These are phyloP conservation scores for Chrysogorgia sp. DNA, from an alignment of 92 coral and sea anemone species.

Conservation along the genomic window DNA sequence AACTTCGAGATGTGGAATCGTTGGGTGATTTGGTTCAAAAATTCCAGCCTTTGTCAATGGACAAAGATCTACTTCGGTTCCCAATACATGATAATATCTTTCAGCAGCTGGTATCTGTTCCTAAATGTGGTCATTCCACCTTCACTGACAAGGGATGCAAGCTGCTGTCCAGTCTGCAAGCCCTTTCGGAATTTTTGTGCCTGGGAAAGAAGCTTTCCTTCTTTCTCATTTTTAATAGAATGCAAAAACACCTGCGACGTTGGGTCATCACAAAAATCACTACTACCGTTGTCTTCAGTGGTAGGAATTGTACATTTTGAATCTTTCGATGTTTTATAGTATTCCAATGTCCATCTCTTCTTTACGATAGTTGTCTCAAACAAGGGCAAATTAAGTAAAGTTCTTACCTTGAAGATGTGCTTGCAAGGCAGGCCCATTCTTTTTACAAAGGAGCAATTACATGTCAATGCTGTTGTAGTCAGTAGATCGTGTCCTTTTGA, in stretches of 20 bases:
- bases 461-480: slow-evolving; percentile 28
- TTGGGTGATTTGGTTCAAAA: slow-evolving; percentile 7
- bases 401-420: slow-evolving; percentile 67
- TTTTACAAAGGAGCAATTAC: slow-evolving; percentile 60
- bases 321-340: slow-evolving; percentile 26
- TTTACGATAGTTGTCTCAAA: slow-evolving; percentile 53
- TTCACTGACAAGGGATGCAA: slow-evolving; percentile 63
- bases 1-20: neutral
- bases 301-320: neutral
- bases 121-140: slow-evolving; percentile 62
- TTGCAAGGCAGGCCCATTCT: slow-evolving; percentile 69
- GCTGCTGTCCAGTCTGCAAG: slow-evolving; percentile 54
- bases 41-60: slow-evolving; percentile 1
- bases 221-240: slow-evolving; percentile 19
- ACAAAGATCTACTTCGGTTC: slow-evolving; percentile 46
- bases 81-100: slow-evolving; percentile 47
- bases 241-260: neutral
- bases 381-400: slow-evolving; percentile 55
- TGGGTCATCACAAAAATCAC: slow-evolving; percentile 3
- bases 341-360: slow-evolving; percentile 65
- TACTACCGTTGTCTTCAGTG: neutral
- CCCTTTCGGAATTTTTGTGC: slow-evolving; percentile 51
- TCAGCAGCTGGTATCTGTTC: slow-evolving; percentile 35
- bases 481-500: neutral
- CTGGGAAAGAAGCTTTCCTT: slow-evolving; percentile 18